These are phyloP conservation scores for Drosophila mojavensis DNA, from an alignment of 1,140 invertebrate species.

Conservation along the genomic window DNA sequence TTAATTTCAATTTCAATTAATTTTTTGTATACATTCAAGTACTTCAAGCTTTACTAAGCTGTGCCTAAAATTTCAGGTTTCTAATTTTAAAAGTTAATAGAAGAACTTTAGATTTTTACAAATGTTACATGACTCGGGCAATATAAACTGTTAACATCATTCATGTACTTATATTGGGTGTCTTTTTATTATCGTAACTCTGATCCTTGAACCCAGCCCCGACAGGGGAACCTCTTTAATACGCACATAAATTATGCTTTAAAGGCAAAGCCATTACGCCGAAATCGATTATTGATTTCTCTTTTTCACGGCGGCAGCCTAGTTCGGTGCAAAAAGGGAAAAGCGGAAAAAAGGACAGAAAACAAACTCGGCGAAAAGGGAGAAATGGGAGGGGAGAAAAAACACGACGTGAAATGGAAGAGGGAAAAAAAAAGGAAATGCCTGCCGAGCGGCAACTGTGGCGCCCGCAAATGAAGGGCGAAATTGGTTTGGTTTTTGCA, in stretches of 20 bases:
- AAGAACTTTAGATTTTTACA: too few species aligned
- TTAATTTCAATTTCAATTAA: too few species aligned
- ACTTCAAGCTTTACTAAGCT: too few species aligned
- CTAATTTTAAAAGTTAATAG: too few species aligned
- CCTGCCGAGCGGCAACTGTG: conserved; percentile 32
- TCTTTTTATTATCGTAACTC: neutral
- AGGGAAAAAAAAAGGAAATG: conserved; percentile 17
- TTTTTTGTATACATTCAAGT: too few species aligned
- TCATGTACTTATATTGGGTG: too few species aligned
- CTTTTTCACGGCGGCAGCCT: conserved; percentile 36
- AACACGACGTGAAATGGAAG: conserved; percentile 1
- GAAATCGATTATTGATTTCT: conserved; percentile 56
- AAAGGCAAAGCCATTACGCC: conserved; percentile 33
- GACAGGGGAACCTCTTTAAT: conserved; percentile 31
- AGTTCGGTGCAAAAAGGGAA: conserved; percentile 37
- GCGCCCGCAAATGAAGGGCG: conserved; percentile 53
- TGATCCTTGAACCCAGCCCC: conserved; percentile 6
- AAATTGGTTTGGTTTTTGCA: conserved; percentile 61
- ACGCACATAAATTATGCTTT: conserved; percentile 46
- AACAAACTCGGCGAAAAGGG: conserved; percentile 31
- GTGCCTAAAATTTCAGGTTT: too few species aligned
- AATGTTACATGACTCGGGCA: too few species aligned
- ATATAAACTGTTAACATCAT: too few species aligned
- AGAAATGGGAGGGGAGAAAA: neutral
- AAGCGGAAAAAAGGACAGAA: conserved; percentile 27